Base-by-base conservation (phyloP, 2,888 invertebrate species). In the Villa cingulata region DNA sequence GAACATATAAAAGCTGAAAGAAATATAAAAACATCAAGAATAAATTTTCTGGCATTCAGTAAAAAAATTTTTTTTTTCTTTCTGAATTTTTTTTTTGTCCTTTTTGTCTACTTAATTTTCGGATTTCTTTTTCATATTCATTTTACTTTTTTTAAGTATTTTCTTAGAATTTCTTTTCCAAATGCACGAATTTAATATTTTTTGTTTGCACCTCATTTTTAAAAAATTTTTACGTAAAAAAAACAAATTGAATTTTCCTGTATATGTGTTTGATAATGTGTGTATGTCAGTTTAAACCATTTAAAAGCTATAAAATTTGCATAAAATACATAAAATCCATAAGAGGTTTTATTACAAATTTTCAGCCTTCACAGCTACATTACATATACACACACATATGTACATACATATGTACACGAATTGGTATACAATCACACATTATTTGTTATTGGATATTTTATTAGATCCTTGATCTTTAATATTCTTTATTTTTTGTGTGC, bases 261-360 rank as follows among this genome's bases (percentile, higher is more conserved):
- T 46, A 41, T 46, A 32, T 46, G 40, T 41, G 37, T 46, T 46
- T n/a, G 41, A 4, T 9, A 34, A 7, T 34, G 12, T 34, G 3
- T 36, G 16, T 36, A 36, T 36, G 14, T 14, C 7, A n/a, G n/a
- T n/a, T 36, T 36, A 16, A 42, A 38, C 42, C 47, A 47, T 47
- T 43, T 43, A 43, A 43, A 42, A 42, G 42, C 47, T 43, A 47
- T 47, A 47, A 47, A 47, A 47, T 43, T 47, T 47, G 47, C 47
- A 47, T 43, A 43, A 47, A 47, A 23, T 37, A 37, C 41, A 27
- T 41, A 41, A 46, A 46, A 41, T 27, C 29, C 41, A 27, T 37
- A 46, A 46, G 42, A 46, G 41, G 42, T 46, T 46, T 46, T 46
- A 46, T 46, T 46, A 42, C 46, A 16, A 23, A 37, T 37, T 46